A percentile compares a stretch with the other conserved stretches of the same genome.
Evolutionary conservation across 1,140 invertebrate species (phyloP).

Genomic region (Eciton burchellii): DNA sequence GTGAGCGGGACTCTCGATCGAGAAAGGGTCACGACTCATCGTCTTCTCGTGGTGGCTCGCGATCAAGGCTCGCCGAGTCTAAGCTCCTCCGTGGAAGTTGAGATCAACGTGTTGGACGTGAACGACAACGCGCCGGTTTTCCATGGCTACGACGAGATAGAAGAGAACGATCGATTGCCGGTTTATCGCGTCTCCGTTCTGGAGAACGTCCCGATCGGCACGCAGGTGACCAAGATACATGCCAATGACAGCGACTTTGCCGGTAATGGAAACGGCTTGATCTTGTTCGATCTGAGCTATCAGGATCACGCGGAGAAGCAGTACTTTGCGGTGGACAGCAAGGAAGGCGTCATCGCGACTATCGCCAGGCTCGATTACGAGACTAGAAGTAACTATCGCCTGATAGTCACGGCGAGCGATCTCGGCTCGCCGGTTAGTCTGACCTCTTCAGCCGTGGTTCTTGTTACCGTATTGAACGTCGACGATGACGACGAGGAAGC

Average conservation of each 20-base stretch:
- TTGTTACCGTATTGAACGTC: constrained; percentile 89
- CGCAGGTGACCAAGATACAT: constrained; percentile 89
- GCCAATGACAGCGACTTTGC: constrained; percentile 94
- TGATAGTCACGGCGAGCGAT: constrained; percentile 93
- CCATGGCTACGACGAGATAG: constrained; percentile 89
- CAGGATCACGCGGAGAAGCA: constrained; percentile 84
- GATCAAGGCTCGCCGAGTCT: constrained; percentile 89
- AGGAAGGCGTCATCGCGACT: constrained; percentile 92
- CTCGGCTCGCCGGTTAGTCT: constrained; percentile 91
- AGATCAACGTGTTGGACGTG: constrained; percentile 92
- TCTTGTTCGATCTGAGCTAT: constrained; percentile 90
- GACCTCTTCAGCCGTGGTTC: constrained; percentile 91
- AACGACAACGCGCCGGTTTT: constrained; percentile 92
- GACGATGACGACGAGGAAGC: constrained; percentile 81
- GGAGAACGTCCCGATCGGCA: constrained; percentile 90
- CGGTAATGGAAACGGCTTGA: constrained; percentile 93
- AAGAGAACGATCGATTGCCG: constrained; percentile 83
- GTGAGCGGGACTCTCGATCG: constrained; percentile 92
- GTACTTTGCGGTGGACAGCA: constrained; percentile 92
- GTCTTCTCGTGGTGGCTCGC: constrained; percentile 90
- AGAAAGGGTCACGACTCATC: constrained; percentile 90
- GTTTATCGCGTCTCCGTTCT: constrained; percentile 90
- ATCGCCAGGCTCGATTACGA: constrained; percentile 91
- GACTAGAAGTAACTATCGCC: constrained; percentile 88
- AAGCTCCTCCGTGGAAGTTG: constrained; percentile 90